phyloP scores from a whole-genome alignment of 2,797 vertebrate species.

The Erithacus rubecula region DNA sequence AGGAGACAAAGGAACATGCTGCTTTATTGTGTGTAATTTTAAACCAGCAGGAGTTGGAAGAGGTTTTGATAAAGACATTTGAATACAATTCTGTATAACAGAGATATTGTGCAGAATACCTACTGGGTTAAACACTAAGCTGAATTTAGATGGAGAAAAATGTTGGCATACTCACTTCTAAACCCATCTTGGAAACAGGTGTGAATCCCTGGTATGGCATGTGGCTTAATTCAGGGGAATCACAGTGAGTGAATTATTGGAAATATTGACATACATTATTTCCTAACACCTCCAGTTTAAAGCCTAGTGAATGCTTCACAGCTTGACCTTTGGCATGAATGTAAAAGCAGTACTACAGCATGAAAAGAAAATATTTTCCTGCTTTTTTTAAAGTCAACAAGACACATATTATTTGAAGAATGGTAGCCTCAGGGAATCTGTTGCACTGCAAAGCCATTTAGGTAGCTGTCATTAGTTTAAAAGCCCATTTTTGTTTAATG shows the following conservation, averaged over 20 bases:
- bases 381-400: background rate
- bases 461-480: constrained; percentile 54
- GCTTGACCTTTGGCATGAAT: constrained; percentile 13
- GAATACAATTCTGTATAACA: background rate
- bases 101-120: background rate
- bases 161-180: background rate
- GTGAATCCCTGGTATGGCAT: background rate
- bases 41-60: background rate
- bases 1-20: background rate
- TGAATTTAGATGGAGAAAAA: background rate
- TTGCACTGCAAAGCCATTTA: constrained; percentile 44
- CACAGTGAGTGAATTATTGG: background rate
- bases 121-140: background rate
- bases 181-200: background rate
- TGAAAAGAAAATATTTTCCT: constrained; percentile 18
- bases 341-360: background rate
- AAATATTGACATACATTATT: background rate
- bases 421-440: constrained; percentile 15
- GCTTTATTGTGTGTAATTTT: background rate
- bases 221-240: background rate
- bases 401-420: constrained; percentile 5
- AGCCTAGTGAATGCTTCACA: background rate
- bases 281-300: constrained; percentile 3
- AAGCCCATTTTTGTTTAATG: constrained; percentile 51
- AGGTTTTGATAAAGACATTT: background rate